These are phyloP conservation scores for Ophiothrix spiculata DNA, from an alignment of 35 echinoderm and acorn worm genomes.

Conservation along the genomic window DNA sequence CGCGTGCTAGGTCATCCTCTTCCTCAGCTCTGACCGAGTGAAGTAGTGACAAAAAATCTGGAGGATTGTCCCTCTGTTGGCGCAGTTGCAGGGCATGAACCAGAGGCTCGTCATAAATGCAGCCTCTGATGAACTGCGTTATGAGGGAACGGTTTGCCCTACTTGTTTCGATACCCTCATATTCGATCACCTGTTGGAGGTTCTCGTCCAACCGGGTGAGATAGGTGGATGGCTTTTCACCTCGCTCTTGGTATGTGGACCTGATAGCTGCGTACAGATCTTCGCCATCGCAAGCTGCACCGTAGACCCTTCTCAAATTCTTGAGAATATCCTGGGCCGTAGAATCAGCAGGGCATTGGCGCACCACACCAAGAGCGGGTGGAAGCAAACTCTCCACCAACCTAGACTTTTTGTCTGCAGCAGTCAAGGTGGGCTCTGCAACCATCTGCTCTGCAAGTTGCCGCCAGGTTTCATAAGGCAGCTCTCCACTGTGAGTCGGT, in stretches of 20 bases:
- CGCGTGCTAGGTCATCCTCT: slow-evolving; percentile 1
- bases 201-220: slow-evolving; percentile 7
- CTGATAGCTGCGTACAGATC: not conserved
- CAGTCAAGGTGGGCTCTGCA: not conserved
- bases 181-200: not conserved
- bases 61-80: slow-evolving; percentile 27
- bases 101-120: not conserved
- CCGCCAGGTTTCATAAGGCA: slow-evolving; percentile 40
- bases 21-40: slow-evolving; percentile 39
- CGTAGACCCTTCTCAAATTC: not conserved
- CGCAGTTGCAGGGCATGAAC: not conserved
- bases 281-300: slow-evolving; percentile 2
- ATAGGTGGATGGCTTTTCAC: slow-evolving; percentile 6
- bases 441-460: slow-evolving; percentile 50
- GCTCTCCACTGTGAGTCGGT: slow-evolving; percentile 35
- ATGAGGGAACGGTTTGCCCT: not conserved
- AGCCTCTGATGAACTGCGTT: slow-evolving; percentile 11
- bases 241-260: not conserved
- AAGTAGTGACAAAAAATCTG: slow-evolving; percentile 28
- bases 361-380: slow-evolving; percentile 30
- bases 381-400: slow-evolving; percentile 33
- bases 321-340: not conserved
- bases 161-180: not conserved
- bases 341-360: not conserved
- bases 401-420: slow-evolving; percentile 1